Evolutionary conservation across 2,113 vertebrate genomes (phyloP).

Genomic region (Mirza zaza): DNA sequence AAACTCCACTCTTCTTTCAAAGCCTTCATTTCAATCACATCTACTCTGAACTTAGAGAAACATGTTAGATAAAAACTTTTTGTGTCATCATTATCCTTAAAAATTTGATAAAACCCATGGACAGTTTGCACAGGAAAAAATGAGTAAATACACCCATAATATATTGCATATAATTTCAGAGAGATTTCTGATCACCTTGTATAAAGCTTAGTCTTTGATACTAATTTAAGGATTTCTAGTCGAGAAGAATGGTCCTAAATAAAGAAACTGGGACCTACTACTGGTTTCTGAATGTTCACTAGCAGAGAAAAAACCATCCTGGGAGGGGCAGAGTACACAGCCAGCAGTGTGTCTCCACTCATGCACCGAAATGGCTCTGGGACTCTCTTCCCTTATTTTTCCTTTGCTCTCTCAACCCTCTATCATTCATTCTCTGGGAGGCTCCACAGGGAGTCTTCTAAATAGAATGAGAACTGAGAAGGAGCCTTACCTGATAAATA

Average conservation of each 20-base stretch:
- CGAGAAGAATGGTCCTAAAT: background rate
- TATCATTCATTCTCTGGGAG: background rate
- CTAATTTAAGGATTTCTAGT: background rate
- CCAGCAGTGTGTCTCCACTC: rapidly evolving
- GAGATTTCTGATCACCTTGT: background rate
- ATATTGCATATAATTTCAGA: background rate
- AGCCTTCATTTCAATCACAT: background rate
- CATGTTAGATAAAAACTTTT: background rate
- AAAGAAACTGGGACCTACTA: background rate
- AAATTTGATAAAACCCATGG: background rate
- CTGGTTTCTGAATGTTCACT: background rate
- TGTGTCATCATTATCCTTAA: background rate
- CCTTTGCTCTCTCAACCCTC: background rate
- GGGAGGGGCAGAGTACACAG: background rate
- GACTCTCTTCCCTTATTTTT: background rate
- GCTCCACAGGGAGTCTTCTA: background rate
- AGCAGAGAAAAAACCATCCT: background rate
- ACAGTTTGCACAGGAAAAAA: background rate
- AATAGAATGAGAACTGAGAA: background rate
- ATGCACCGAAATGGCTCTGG: background rate
- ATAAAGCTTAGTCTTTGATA: background rate
- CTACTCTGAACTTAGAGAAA: background rate
- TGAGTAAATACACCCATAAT: background rate
- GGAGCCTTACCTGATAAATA: background rate
- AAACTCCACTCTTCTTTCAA: background rate